Evolutionary conservation across 2,888 invertebrate genomes (phyloP).

Genomic region (Drosophila tripunctata): DNA sequence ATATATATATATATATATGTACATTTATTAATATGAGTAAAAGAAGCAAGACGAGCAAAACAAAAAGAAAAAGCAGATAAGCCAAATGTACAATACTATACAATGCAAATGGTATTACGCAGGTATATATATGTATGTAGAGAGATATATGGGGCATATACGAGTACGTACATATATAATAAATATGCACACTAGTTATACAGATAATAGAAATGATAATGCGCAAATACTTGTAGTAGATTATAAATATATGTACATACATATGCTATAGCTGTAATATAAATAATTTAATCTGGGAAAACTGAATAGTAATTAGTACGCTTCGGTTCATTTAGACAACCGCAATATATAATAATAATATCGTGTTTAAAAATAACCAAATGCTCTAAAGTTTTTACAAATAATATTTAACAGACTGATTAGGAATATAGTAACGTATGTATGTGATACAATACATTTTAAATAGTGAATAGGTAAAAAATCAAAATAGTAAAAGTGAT

Average conservation of each 20-base stretch:
- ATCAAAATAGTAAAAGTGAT: not conserved
- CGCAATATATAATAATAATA: not conserved
- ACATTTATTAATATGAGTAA: not conserved
- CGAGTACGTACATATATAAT: not conserved
- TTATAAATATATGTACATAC: not conserved
- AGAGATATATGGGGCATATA: not conserved
- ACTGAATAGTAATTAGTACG: not conserved
- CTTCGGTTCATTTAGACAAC: not conserved
- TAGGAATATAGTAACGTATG: not conserved
- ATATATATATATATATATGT: not conserved
- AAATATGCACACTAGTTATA: not conserved
- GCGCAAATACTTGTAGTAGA: not conserved
- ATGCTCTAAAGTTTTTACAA: not conserved
- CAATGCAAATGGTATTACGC: not conserved
- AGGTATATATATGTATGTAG: not conserved
- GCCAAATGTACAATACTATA: not conserved
- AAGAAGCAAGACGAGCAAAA: slow-evolving; percentile 26
- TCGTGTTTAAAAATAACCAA: not conserved
- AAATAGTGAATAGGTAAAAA: not conserved
- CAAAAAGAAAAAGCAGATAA: slow-evolving; percentile 14
- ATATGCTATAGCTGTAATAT: too few species aligned
- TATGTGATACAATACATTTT: not conserved
- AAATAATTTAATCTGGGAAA: not conserved
- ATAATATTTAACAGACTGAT: not conserved
- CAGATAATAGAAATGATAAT: not conserved